phyloP scores from a whole-genome alignment of 1,140 invertebrate species.

The Leptonema lineaticorne region DNA sequence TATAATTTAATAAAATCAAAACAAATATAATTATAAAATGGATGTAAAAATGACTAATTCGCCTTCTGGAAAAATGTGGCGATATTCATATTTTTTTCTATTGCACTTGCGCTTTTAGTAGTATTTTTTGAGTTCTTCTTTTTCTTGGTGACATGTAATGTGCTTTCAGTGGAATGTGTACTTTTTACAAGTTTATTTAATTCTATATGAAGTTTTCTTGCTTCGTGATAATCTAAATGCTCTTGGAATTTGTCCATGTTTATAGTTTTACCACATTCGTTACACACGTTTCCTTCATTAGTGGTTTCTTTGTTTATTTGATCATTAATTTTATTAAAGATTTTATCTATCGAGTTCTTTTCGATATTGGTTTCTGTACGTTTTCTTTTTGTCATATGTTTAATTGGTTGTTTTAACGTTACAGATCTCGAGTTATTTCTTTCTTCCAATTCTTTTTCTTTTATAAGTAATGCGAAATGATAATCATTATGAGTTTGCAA shows the following conservation, averaged over 20 bases:
- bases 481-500: slow-evolving; percentile 61
- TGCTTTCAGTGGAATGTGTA: not conserved
- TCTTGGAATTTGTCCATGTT: slow-evolving; percentile 58
- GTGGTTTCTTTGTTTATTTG: slow-evolving; percentile 31
- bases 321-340: slow-evolving; percentile 28
- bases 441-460: slow-evolving; percentile 54
- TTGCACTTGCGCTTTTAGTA: not conserved
- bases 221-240: slow-evolving; percentile 72
- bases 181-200: slow-evolving; percentile 38
- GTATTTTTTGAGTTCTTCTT: slow-evolving; percentile 1
- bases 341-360: not conserved
- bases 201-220: slow-evolving; percentile 63
- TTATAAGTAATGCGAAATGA: slow-evolving; percentile 61
- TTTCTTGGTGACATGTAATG: not conserved
- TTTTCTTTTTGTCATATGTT: slow-evolving; percentile 4
- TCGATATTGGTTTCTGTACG: slow-evolving; percentile 33
- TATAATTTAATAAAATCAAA: no score
- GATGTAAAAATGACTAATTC: no score
- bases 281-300: slow-evolving; percentile 46
- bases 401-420: not conserved
- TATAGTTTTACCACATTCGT: slow-evolving; percentile 64
- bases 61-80: slow-evolving; percentile 4
- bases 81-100: no score
- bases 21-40: no score
- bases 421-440: not conserved